Base-by-base conservation (phyloP, 2,797 vertebrate species). In the Mionectes olivaceus region DNA sequence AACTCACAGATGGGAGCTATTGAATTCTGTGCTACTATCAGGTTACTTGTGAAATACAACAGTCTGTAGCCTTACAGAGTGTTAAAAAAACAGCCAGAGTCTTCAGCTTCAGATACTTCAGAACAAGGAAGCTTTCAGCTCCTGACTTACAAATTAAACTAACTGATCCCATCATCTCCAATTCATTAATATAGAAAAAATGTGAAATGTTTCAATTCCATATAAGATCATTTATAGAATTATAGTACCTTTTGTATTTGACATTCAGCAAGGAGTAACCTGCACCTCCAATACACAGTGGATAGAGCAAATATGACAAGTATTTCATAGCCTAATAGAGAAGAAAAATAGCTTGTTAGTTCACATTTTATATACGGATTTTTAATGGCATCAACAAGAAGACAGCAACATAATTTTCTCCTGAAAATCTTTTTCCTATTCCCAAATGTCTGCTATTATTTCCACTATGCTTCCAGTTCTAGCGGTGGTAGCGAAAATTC, bases 261-360 rank as follows among this genome's bases (percentile, higher is more conserved):
- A 99, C 98, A 94, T 99, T 99, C 91, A 99, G 97, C 94, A 99
- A 97, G 5, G 99, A 99, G 96, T 99, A 99, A 94, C 97, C 91
- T 24, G 99, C 99, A 39, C 99, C 99, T 55, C 99, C 99, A 77
- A 99, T 96, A 84, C 99, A 99, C 85, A 99, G 96, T 19, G 99
- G 99, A 96, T 99, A 99, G 19, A 99, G 98, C 93, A 99, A 97
- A 95, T 99, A 99, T 22, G 99, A 99, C 97, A 99, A 95, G 93
- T 99, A 99, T 96, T 98, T 99, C 98, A 99, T 99, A 47, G 99
- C 99, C 99, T 99, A 91, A 24, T 12, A 47, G 86, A 79, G 59
- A 83, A 97, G 8, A 15, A 78, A 74, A 93, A 67, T 3, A 21
- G 27, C 41, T 53, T 23, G n/a, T 95, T 83, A 95, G 73, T 33